A percentile compares a stretch with the other conserved stretches of the same genome.
Evolutionary conservation across 2,113 vertebrate genomes (phyloP).

Genomic region (Podarcis cretensis): DNA sequence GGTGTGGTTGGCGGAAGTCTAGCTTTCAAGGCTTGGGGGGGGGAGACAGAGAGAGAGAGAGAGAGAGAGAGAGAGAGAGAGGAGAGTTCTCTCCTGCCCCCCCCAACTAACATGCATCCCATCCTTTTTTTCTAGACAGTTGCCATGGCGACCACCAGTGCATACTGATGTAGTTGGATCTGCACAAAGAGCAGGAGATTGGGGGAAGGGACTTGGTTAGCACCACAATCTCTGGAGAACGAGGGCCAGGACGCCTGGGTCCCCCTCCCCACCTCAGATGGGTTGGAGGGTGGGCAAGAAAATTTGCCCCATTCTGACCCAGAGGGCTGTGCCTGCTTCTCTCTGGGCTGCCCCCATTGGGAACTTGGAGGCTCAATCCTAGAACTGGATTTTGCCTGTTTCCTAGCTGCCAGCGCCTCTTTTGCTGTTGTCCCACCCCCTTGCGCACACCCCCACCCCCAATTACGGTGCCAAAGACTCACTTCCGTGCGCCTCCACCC

Average conservation of each 20-base stretch:
- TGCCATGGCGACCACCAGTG: slow-evolving; percentile 33
- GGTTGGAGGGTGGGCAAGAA: not conserved
- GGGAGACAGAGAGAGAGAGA: not conserved
- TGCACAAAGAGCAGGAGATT: not conserved
- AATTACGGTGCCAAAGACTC: not conserved
- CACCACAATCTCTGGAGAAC: not conserved
- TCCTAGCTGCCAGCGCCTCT: not conserved
- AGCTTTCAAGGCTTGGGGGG: slow-evolving; percentile 3
- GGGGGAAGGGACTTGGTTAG: not conserved
- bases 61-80: too few relatives aligned
- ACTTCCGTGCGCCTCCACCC: not conserved
- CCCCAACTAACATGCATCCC: slow-evolving; percentile 24
- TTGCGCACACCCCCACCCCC: not conserved
- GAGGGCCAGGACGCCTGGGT: not conserved
- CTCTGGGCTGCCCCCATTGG: not conserved
- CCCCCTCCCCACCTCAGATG: not conserved
- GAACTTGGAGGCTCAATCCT: not conserved
- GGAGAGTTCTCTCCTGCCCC: slow-evolving; percentile 26
- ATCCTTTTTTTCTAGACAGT: slow-evolving; percentile 23
- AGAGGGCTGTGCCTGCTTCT: not conserved
- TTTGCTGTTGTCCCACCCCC: too few relatives aligned
- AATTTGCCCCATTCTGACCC: not conserved
- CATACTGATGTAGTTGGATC: not conserved
- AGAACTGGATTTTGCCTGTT: not conserved
- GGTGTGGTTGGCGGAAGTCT: not conserved